A percentile compares a stretch with the other conserved stretches of the same genome.
Conservation (phyloP, 1,140 invertebrate genomes). For the Hypsibius dujardini region DNA sequence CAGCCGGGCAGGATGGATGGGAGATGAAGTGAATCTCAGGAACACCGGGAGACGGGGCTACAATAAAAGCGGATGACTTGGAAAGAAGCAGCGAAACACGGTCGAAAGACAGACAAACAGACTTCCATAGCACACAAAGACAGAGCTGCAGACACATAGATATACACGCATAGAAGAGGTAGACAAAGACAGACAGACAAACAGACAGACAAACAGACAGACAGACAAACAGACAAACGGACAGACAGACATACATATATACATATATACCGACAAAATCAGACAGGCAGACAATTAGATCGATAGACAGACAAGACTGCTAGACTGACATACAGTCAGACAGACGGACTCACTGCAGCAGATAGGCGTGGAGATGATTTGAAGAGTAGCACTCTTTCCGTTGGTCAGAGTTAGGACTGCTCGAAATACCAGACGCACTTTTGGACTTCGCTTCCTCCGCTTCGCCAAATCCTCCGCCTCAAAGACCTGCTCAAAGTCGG, state of each 20-base stretch:
- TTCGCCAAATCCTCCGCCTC: conserved; percentile 3
- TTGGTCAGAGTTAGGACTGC: conserved; percentile 27
- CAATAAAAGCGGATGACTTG: too few species aligned
- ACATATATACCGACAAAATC: too few species aligned
- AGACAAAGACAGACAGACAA: conserved; percentile 19
- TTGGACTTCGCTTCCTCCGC: neutral
- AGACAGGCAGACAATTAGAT: too few species aligned
- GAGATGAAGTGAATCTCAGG: conserved; percentile 37
- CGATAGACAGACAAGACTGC: too few species aligned
- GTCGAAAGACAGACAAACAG: too few species aligned
- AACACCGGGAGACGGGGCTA: conserved; percentile 36
- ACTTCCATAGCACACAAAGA: too few species aligned
- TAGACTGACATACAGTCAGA: too few species aligned
- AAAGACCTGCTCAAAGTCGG: conserved; percentile 2
- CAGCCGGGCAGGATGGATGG: conserved; percentile 25
- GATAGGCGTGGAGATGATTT: conserved; percentile 34
- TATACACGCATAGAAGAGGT: too few species aligned
- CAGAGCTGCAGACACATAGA: too few species aligned
- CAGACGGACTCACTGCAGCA: conserved; percentile 33
- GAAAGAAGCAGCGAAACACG: too few species aligned
- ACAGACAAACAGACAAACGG: too few species aligned
- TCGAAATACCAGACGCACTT: conserved; percentile 33
- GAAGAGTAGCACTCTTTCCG: conserved; percentile 26
- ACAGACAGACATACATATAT: too few species aligned
- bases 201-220: neutral